phyloP scores from a whole-genome alignment of 2,888 invertebrate species.

The Melanophora roralis region DNA sequence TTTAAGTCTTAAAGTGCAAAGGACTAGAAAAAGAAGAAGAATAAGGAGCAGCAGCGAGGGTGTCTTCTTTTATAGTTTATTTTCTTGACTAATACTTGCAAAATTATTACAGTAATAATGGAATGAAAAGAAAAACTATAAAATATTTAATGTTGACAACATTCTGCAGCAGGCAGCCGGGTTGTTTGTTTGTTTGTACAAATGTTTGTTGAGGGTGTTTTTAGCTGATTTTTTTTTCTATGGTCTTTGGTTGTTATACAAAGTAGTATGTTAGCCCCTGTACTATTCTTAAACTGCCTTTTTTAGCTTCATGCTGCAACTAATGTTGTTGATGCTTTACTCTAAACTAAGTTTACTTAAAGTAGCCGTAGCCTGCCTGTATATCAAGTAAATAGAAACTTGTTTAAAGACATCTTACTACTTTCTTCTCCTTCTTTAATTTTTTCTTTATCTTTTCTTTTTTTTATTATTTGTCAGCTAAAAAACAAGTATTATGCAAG shows the following conservation, averaged over 20 bases:
- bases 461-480: constrained; percentile 14
- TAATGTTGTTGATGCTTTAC: neutral
- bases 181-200: neutral
- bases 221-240: constrained; percentile 1
- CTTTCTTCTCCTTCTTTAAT: neutral
- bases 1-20: neutral
- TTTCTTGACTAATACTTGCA: neutral
- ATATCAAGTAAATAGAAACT: constrained; percentile 36
- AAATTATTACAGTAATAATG: constrained; percentile 25
- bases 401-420: constrained; percentile 41
- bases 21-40: neutral
- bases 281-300: neutral
- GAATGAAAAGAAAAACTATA: neutral
- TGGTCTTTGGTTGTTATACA: neutral
- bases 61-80: constrained; percentile 3
- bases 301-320: neutral
- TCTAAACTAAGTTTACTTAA: constrained; percentile 1
- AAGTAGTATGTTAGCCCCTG: neutral
- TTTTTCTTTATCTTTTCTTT: neutral
- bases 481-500: constrained; percentile 45
- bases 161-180: neutral
- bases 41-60: neutral
- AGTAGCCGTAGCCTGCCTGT: constrained; percentile 32
- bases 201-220: neutral
- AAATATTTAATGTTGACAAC: constrained; percentile 49